phyloP scores from a whole-genome alignment of 2,113 vertebrate species.

The Sporophila hypoxantha region DNA sequence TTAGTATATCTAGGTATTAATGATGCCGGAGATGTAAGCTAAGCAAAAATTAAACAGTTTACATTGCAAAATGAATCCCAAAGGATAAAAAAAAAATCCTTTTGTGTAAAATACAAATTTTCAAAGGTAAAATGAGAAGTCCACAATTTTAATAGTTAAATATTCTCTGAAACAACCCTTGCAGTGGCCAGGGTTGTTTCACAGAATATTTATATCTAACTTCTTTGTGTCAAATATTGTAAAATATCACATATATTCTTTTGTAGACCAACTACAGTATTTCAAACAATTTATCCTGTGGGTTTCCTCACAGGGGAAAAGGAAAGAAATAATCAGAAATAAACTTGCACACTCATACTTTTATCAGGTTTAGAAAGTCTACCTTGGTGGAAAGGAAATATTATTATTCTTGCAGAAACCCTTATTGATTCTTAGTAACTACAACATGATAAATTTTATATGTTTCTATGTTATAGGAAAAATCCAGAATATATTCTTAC shows the following conservation, averaged over 20 bases:
- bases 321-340: not conserved
- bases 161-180: not conserved
- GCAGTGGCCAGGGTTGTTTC: not conserved
- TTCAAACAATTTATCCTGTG: not conserved
- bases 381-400: not conserved
- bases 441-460: not conserved
- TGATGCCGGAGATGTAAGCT: not conserved
- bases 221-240: not conserved
- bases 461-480: not conserved
- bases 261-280: not conserved
- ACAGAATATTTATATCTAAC: too few relatives aligned
- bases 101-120: not conserved
- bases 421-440: not conserved
- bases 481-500: not conserved
- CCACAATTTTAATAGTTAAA: not conserved
- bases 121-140: not conserved
- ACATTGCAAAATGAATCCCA: not conserved
- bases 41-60: not conserved
- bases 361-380: not conserved
- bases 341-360: not conserved
- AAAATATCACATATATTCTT: not conserved
- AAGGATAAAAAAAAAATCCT: not conserved
- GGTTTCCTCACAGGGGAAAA: not conserved
- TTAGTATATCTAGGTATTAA: not conserved
- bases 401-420: not conserved